phyloP scores from a whole-genome alignment of 2,113 vertebrate species.

The Coturnix japonica region DNA sequence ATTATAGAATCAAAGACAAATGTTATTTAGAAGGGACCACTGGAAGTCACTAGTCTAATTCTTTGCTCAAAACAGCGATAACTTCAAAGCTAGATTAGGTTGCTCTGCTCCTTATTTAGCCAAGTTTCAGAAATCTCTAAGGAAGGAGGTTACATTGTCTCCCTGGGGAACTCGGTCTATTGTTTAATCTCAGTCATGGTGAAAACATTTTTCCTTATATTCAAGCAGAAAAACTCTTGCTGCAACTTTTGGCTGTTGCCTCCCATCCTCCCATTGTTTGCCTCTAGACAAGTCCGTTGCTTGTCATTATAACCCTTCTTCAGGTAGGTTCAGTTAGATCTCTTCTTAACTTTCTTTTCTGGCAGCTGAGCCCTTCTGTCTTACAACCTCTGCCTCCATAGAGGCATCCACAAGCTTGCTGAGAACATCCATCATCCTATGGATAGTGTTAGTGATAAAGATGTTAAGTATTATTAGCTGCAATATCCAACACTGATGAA shows the following conservation, averaged over 20 bases:
- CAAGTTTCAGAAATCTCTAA: not conserved
- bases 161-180: not conserved
- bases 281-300: not conserved
- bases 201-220: not conserved
- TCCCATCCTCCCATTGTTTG: not conserved
- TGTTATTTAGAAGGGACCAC: not conserved
- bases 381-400: not conserved
- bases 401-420: not conserved
- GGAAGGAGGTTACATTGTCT: not conserved
- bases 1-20: slow-evolving; percentile 14
- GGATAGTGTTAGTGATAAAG: not conserved
- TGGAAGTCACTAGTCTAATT: not conserved
- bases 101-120: not conserved
- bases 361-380: not conserved
- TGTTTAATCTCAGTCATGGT: not conserved
- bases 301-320: not conserved
- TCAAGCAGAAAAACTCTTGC: not conserved
- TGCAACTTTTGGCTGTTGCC: not conserved
- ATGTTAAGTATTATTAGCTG: not conserved
- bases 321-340: not conserved
- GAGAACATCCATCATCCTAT: not conserved
- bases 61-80: not conserved
- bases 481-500: not conserved
- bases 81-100: accelerated
- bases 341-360: not conserved